Base-by-base conservation (phyloP, 2,888 invertebrate genomes). In the Drosophila mulleri region DNA sequence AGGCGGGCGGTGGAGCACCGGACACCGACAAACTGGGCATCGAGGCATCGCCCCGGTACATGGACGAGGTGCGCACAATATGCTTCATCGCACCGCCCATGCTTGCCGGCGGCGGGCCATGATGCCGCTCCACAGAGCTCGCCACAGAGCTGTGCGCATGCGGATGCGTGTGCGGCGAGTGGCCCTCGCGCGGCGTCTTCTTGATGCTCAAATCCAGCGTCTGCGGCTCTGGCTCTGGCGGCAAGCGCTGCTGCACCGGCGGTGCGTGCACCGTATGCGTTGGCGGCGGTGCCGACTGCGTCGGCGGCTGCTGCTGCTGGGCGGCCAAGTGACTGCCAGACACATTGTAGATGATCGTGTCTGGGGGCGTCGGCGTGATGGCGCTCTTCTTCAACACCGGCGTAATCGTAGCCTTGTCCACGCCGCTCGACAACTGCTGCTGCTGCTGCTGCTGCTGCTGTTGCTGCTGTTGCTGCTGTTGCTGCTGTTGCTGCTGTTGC, bases 151-250 rank as follows among this genome's bases (percentile, higher is more conserved):
- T 20, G 37, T 50, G 50, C 50, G 35, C 7, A 7, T 29, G 37
- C 1, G 54, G 54, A 32, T 50, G 50, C 47, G 90, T 78, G 50
- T 91, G 91, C 84, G 91, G 91, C 6, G 92, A 91, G 12, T 86
- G 93, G 91, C 68, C 78, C 93, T 79, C 95, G 92, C 93, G 89
- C 6, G 91, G 88, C 3, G 95, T 95, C 81, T 96, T 96, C 92
- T 96, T 96, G 65, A 96, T 95, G 88, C 96, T 96, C 75, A 97
- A 93, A 89, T 97, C 96, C 0, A 97, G 93, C 0, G 96, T 96
- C 72, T 94, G 94, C 3, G 95, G 95, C 88, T 95, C 95, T 1
- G 94, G 94, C 94, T 39, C 95, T 94, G 18, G 60, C 11, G n/a
- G 94, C 81, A 94, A 93, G 78, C 87, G 53, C 56, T 84, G 73